These are phyloP conservation scores for Caenorhabditis sp. DNA, from an alignment of 2,888 invertebrate species.

Conservation along the genomic window DNA sequence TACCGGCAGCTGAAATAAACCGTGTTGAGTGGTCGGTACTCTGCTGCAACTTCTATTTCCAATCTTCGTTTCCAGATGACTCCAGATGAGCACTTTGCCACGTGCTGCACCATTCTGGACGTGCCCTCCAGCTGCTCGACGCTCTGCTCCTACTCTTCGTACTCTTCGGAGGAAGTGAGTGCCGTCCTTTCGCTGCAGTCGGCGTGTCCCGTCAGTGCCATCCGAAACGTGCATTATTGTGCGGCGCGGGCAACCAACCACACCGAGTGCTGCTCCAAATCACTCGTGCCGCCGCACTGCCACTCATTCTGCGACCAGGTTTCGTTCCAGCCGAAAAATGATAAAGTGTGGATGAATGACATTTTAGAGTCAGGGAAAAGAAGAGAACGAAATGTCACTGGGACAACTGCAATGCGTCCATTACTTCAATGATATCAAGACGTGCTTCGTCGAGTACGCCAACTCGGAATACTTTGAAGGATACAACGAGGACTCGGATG, in stretches of 20 bases:
- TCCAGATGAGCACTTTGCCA: constrained; percentile 61
- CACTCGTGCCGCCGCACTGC: constrained; percentile 45
- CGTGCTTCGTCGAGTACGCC: constrained; percentile 63
- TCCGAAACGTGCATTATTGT: constrained; percentile 62
- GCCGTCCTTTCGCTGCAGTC: constrained; percentile 41
- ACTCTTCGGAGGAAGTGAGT: constrained; percentile 54
- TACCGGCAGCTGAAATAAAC: too few species aligned
- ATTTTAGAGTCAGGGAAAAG: constrained; percentile 48
- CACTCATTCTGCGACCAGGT: constrained; percentile 64
- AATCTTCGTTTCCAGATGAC: constrained; percentile 26
- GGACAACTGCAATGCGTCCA: constrained; percentile 59
- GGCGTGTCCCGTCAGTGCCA: constrained; percentile 48
- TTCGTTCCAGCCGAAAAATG: not conserved
- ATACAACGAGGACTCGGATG: not conserved
- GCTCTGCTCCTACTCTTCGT: constrained; percentile 55
- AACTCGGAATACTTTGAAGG: constrained; percentile 58
- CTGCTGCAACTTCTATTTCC: too few species aligned
- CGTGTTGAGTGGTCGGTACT: too few species aligned
- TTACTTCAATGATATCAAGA: constrained; percentile 62
- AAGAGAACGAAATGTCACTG: constrained; percentile 46
- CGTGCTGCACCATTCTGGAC: constrained; percentile 60
- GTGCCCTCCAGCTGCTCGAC: constrained; percentile 40
- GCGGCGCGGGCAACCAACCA: constrained; percentile 62
- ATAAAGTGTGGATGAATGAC: too few species aligned
- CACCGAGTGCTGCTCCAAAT: constrained; percentile 56